These are phyloP conservation scores for Drosophila rubida DNA, from an alignment of 2,888 invertebrate species.

Conservation along the genomic window DNA sequence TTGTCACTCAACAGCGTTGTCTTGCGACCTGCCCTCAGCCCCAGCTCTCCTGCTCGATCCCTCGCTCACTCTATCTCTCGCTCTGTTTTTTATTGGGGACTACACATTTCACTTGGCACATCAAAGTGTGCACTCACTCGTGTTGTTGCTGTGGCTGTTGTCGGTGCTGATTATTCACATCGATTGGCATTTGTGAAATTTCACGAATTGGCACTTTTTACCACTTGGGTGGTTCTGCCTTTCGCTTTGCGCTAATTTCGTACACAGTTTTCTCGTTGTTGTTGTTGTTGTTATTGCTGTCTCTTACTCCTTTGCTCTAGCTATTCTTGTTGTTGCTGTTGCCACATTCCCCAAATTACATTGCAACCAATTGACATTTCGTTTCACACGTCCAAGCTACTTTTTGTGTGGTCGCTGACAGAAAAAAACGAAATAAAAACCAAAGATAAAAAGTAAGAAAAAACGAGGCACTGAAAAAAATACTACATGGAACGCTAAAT, in stretches of 20 bases:
- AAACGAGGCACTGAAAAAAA: background rate
- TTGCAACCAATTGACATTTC: constrained; percentile 59
- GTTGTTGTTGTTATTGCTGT: background rate
- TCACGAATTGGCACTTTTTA: constrained; percentile 79
- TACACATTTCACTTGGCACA: constrained; percentile 54
- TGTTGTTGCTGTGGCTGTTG: constrained; percentile 53
- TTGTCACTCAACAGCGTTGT: constrained; percentile 78
- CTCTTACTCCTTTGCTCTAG: constrained; percentile 1
- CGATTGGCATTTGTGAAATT: constrained; percentile 79
- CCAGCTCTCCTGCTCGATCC: constrained; percentile 18
- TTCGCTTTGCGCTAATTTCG: constrained; percentile 41
- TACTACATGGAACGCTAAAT: background rate
- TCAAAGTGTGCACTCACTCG: constrained; percentile 54
- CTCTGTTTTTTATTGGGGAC: constrained; percentile 10
- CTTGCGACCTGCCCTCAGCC: constrained; percentile 23
- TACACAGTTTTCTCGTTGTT: constrained; percentile 20
- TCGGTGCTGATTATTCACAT: constrained; percentile 80
- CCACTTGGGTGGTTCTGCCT: constrained; percentile 71
- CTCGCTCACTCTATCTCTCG: constrained; percentile 20
- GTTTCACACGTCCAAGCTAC: constrained; percentile 63
- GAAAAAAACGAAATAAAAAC: constrained; percentile 17
- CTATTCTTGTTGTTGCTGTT: constrained; percentile 29
- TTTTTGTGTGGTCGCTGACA: constrained; percentile 63
- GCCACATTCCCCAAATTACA: constrained; percentile 58
- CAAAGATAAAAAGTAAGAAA: background rate